Base-by-base conservation (phyloP, 2,797 vertebrate genomes). In the Enteromius radiatus region DNA sequence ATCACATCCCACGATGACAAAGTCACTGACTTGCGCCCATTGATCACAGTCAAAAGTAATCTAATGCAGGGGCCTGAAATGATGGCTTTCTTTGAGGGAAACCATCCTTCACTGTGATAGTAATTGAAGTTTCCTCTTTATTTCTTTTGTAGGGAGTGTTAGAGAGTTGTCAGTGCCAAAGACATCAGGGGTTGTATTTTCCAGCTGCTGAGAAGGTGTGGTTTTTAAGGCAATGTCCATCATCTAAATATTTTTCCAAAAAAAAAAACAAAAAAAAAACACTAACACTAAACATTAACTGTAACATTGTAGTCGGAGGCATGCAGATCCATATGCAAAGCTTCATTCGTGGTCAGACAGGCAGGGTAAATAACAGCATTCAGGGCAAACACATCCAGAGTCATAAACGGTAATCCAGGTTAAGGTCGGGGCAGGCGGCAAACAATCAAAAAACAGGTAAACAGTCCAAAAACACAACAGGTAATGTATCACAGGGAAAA, bases 31-130 rank as follows among this genome's bases (percentile, higher is more conserved):
- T 89, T 87, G 68, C 75, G 87, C 76, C 87, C 86, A 87, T 85
- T 91, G 87, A 89, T 92, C 90, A 90, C 74, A 90, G 87, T 91
- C 84, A 76, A 80, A 89, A 79, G 82, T 77, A 91, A 91, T 92
- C 84, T 89, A 87, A 80, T 4, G 9, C 85, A 89, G 79, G 80
- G 84, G 59, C 26, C 70, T 83, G 82, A 88, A 92, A 90, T 90
- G 89, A 91, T 90, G 86, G 86, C 87, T 86, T 89, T 84, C 38
- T 78, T 86, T 70, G 83, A 90, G 88, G 88, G 33, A 8, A 84
- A 81, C 85, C 56, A 78, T 92, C 89, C 88, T 86, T 92, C 88
- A 91, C 86, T 84, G 61, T 77, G 67, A 82, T 75, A 21, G 54
- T 78, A 86, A 84, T 64, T 84, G 73, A 75, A 85, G 45, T 47